phyloP scores from a whole-genome alignment of 2,888 invertebrate species.

The Phytoseiulus persimilis region DNA sequence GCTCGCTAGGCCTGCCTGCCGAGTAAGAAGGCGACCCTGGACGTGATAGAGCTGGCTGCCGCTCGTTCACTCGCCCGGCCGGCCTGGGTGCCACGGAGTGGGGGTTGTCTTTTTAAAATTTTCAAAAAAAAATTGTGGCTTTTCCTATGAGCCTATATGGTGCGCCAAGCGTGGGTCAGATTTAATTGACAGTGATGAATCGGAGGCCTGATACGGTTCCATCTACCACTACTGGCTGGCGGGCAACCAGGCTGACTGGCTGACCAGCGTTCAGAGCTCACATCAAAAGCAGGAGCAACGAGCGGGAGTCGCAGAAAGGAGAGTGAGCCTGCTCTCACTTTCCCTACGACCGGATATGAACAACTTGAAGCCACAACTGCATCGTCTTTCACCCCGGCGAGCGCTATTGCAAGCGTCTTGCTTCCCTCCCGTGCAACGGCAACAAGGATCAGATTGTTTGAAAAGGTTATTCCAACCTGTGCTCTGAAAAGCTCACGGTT shows the following conservation, averaged over 20 bases:
- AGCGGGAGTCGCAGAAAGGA: background rate
- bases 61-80: background rate
- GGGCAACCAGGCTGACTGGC: background rate
- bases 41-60: conserved; percentile 23
- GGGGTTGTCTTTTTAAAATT: conserved; percentile 32
- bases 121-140: conserved; percentile 34
- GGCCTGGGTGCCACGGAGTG: background rate
- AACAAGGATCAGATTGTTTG: background rate
- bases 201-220: conserved; percentile 28
- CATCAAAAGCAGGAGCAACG: background rate
- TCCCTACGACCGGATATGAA: background rate
- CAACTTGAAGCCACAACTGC: background rate
- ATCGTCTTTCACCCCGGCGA: background rate
- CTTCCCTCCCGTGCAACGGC: background rate
- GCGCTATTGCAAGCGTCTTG: background rate
- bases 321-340: background rate
- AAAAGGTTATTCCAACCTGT: too few relatives aligned
- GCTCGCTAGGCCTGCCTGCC: background rate
- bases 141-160: background rate
- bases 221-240: conserved; percentile 7
- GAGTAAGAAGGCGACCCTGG: conserved; percentile 11
- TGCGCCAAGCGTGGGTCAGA: conserved; percentile 25
- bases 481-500: too few relatives aligned
- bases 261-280: background rate
- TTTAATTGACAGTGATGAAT: conserved; percentile 39